Evolutionary conservation across 2,797 vertebrate genomes (phyloP).

Genomic region (Acanthornis magna): DNA sequence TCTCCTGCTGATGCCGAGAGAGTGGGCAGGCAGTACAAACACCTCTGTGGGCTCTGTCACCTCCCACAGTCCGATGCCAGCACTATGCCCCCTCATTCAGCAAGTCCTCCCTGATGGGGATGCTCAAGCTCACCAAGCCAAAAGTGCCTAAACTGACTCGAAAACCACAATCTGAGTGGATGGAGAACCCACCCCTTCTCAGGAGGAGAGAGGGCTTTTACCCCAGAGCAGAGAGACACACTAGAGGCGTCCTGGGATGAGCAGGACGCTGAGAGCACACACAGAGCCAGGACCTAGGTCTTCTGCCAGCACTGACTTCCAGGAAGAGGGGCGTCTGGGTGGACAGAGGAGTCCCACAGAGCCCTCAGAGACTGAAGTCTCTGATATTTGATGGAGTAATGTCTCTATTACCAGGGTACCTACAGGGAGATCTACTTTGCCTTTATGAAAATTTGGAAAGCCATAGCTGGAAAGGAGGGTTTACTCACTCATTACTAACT

Average conservation of each 20-base stretch:
- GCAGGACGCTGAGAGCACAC: neutral
- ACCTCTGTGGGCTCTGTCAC: neutral
- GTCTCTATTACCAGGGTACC: neutral
- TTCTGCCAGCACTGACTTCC: neutral
- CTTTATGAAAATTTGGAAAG: neutral
- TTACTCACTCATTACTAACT: fast-evolving
- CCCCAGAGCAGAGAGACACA: neutral
- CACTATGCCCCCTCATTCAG: neutral
- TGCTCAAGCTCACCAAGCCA: neutral
- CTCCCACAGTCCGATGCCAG: fast-evolving
- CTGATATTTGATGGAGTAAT: neutral
- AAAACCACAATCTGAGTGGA: neutral
- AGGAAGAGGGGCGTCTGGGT: fast-evolving
- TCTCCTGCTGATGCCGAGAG: neutral
- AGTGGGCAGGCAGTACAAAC: neutral
- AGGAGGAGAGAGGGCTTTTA: neutral
- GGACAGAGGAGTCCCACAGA: too few relatives aligned
- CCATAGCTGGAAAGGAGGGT: fast-evolving
- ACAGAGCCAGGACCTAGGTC: neutral
- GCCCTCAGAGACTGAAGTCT: neutral
- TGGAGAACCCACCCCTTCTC: neutral
- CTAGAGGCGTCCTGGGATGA: neutral
- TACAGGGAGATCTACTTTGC: neutral
- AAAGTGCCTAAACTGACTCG: neutral
- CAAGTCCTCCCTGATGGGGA: fast-evolving